These are phyloP conservation scores for Mimas tiliae DNA, from an alignment of 2,888 invertebrate species.

Conservation along the genomic window DNA sequence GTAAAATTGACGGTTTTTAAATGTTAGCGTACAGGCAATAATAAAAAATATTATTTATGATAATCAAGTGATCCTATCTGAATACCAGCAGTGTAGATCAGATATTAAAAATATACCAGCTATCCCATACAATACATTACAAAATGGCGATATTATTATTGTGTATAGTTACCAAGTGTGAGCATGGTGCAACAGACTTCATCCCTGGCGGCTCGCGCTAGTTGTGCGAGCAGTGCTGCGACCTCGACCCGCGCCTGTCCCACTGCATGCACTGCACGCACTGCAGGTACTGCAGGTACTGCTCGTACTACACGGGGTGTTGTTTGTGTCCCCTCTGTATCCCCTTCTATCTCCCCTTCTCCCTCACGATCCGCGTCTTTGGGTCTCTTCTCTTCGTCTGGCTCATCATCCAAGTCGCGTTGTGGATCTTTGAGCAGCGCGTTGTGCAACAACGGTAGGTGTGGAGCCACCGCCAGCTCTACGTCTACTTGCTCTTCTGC, in stretches of 20 bases:
- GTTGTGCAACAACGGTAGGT: constrained; percentile 77
- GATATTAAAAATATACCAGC: too few relatives aligned
- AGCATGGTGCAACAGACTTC: constrained; percentile 88
- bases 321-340: not conserved
- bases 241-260: constrained; percentile 89
- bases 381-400: constrained; percentile 20
- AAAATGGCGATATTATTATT: too few relatives aligned
- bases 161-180: constrained; percentile 68
- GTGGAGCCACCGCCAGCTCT: constrained; percentile 73
- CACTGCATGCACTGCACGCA: constrained; percentile 68
- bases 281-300: too few relatives aligned
- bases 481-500: constrained; percentile 49
- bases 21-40: too few relatives aligned
- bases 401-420: constrained; percentile 30
- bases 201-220: constrained; percentile 89
- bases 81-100: too few relatives aligned
- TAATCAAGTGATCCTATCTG: too few relatives aligned
- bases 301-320: too few relatives aligned
- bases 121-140: too few relatives aligned
- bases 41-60: too few relatives aligned
- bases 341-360: constrained; percentile 10
- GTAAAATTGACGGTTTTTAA: too few relatives aligned
- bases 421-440: constrained; percentile 59
- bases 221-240: constrained; percentile 90
- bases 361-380: constrained; percentile 2